Base-by-base conservation (phyloP, 2,888 invertebrate species). In the Diplazon laetatorius region DNA sequence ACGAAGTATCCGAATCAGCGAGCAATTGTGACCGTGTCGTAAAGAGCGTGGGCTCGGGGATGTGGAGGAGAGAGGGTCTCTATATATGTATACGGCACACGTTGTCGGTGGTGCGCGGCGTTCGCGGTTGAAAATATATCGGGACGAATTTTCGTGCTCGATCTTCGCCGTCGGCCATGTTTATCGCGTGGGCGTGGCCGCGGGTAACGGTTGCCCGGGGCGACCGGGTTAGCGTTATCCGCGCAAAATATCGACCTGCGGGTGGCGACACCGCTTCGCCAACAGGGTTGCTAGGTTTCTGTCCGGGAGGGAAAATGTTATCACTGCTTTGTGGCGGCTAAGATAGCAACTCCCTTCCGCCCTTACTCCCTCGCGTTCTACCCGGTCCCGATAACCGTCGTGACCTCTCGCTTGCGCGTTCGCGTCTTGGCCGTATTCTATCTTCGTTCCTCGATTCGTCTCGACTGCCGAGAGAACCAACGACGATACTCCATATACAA, bases 281-380 rank as follows among this genome's bases (percentile, higher is more conserved):
- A 71, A 79, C 87, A 88, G 89, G 87, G 89, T 89, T 89, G 90
- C 90, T 89, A 89, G 88, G 90, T 87, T 89, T 87, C 89, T 88
- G 86, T 89, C 88, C 88, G 87, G 89, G 90, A 90, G 90, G 89
- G 89, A 91, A 91, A 91, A 91, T 91, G 89, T 91, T 91, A 91
- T 91, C 90, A 89, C 90, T 90, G 90, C 90, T 91, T 91, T 90
- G 90, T 90, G 90, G 90, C 89, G 89, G 88, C 90, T 90, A 90
- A 90, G 90, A 90, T 90, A 90, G 88, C 90, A 90, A 87, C 88
- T 85, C 86, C 85, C 86, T 83, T 84, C 76, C 65, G 76, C 39
- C 62, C 57, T 39, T 52, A 55, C 60, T 46, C 50, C 60, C 35
- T 46, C 69, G n/a, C 63, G 76, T 6, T 2, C 6, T 2, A 6